phyloP scores from a whole-genome alignment of 2,797 vertebrate genomes.

The Agapornis canus region DNA sequence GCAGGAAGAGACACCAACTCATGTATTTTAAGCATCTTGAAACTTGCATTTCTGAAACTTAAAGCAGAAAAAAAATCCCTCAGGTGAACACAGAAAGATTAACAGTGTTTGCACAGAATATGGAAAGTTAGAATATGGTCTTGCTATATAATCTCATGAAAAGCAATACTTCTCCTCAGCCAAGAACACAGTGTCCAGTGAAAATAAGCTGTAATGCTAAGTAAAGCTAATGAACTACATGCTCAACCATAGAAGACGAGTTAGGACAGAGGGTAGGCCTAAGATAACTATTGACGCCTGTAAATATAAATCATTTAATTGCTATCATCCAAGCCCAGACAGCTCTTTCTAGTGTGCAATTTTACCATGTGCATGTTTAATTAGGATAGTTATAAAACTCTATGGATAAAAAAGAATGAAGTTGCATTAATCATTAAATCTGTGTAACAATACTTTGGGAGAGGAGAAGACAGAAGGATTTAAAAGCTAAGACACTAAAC shows the following conservation, averaged over 20 bases:
- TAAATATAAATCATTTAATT: slow-evolving; percentile 44
- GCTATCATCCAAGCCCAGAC: slow-evolving; percentile 19
- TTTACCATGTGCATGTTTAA: slow-evolving; percentile 1
- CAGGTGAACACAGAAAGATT: slow-evolving; percentile 15
- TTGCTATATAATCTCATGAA: not conserved
- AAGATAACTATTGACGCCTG: slow-evolving; percentile 29
- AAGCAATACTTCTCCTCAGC: not conserved
- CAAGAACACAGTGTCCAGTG: not conserved
- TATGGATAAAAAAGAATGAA: not conserved
- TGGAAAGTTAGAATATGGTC: not conserved
- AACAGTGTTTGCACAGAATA: not conserved
- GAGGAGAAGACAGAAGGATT: not conserved
- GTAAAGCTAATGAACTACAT: not conserved
- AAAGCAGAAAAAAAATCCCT: not conserved
- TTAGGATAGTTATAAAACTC: not conserved
- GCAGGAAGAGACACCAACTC: slow-evolving; percentile 30
- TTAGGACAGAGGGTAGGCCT: not conserved
- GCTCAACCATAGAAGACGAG: not conserved
- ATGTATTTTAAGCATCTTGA: slow-evolving; percentile 48
- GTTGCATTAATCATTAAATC: not conserved
- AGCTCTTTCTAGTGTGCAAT: not conserved
- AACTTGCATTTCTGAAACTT: slow-evolving; percentile 22
- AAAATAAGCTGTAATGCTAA: not conserved
- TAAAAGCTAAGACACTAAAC: not conserved
- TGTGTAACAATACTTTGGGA: not conserved